Evolutionary conservation across 2,797 vertebrate species (phyloP).

Genomic region (Strix occidentalis): DNA sequence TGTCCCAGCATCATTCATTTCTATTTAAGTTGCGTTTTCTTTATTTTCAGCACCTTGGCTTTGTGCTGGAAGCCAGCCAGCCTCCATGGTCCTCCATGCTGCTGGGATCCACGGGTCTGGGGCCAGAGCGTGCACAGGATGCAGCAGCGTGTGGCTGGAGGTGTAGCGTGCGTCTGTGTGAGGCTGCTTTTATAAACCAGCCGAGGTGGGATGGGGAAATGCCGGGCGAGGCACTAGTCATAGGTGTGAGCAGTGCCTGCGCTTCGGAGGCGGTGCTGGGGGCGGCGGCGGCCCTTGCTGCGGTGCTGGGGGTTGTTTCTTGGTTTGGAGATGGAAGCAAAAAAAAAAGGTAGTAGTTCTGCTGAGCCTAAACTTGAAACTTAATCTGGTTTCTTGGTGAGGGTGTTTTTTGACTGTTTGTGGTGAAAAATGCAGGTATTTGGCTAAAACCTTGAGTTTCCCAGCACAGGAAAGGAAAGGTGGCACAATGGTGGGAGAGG

Average conservation of each 20-base stretch:
- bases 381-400: background rate
- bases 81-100: background rate
- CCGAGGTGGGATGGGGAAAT: background rate
- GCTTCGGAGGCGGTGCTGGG: background rate
- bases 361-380: background rate
- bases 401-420: background rate
- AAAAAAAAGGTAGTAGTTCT: background rate
- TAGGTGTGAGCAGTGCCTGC: slow-evolving; percentile 1
- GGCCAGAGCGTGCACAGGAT: background rate
- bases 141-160: background rate
- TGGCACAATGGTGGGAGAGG: background rate
- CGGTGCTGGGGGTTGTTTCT: background rate
- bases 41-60: background rate
- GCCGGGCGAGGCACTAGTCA: slow-evolving; percentile 1
- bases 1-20: fast-evolving
- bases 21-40: background rate
- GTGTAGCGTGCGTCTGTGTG: background rate
- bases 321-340: background rate
- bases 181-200: background rate
- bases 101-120: fast-evolving
- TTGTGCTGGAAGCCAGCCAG: background rate
- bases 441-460: background rate
- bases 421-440: background rate
- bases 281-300: background rate
- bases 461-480: background rate